A percentile compares a stretch with the other conserved stretches of the same genome.
Conservation (phyloP, 2,888 invertebrate genomes). For the Dinocampus coccinellae region DNA sequence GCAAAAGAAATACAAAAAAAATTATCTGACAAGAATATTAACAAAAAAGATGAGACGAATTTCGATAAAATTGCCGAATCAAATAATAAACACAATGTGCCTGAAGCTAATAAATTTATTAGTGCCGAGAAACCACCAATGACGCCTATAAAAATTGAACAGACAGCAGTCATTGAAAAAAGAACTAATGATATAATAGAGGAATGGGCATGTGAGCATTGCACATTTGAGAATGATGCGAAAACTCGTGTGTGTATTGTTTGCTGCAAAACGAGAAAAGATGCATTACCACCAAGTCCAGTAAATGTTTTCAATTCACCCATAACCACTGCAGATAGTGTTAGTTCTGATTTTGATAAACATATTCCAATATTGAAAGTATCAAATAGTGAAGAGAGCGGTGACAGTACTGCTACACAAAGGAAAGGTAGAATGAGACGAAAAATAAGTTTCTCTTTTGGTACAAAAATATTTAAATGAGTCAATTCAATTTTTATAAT, state of each 20-base stretch:
- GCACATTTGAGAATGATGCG: constrained; percentile 88
- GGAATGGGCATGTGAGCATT: constrained; percentile 90
- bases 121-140: constrained; percentile 33
- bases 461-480: constrained; percentile 74
- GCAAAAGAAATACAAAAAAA: background rate
- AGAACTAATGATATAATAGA: constrained; percentile 49
- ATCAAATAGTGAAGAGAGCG: constrained; percentile 62
- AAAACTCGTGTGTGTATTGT: constrained; percentile 85
- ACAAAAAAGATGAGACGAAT: background rate
- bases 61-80: background rate
- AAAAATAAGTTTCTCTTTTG: constrained; percentile 82
- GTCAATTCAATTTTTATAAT: constrained; percentile 19
- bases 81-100: background rate
- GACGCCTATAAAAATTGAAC: constrained; percentile 3
- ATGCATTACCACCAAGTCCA: constrained; percentile 56
- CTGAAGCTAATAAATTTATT: background rate
- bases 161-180: background rate
- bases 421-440: constrained; percentile 80
- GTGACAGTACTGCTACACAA: constrained; percentile 63
- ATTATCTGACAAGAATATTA: background rate
- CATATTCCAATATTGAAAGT: constrained; percentile 51
- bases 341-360: constrained; percentile 39
- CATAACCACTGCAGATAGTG: constrained; percentile 17
- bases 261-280: constrained; percentile 83
- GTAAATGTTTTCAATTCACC: constrained; percentile 39